phyloP scores from a whole-genome alignment of 2,797 vertebrate species.

The Eulemur albifrons region DNA sequence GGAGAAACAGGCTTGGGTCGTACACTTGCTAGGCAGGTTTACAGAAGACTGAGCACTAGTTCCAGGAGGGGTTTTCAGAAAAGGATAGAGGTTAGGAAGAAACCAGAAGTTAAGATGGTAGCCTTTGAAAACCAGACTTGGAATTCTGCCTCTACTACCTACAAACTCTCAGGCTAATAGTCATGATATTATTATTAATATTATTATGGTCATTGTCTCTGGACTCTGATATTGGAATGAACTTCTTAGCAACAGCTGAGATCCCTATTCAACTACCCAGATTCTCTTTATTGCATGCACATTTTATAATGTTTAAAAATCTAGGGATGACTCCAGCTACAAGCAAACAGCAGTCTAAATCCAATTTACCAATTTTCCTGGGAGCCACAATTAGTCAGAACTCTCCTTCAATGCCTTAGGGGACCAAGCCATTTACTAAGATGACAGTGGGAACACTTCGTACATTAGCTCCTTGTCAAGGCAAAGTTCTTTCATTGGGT shows the following conservation, averaged over 20 bases:
- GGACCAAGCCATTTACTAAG: neutral
- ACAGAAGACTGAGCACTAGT: neutral
- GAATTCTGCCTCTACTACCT: neutral
- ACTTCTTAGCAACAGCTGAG: neutral
- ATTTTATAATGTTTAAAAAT: conserved; percentile 29
- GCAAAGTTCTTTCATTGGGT: neutral
- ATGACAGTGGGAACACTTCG: neutral
- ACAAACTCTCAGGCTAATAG: neutral
- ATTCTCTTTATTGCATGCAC: neutral
- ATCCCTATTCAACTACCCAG: neutral
- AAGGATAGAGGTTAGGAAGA: neutral
- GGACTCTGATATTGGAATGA: neutral
- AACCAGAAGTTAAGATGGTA: neutral
- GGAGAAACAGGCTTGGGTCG: neutral
- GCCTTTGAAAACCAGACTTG: neutral
- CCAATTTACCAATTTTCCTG: conserved; percentile 20
- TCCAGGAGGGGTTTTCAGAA: neutral
- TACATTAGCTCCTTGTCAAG: neutral
- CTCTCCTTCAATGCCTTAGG: neutral
- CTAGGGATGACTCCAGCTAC: neutral
- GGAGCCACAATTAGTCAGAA: conserved; percentile 10
- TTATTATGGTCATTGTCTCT: neutral
- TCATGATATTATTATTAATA: neutral
- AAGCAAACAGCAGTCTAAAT: neutral
- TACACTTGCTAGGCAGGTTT: neutral